A percentile compares a stretch with the other conserved stretches of the same genome.
These are phyloP conservation scores for Myiopsitta monachus DNA, from an alignment of 2,113 vertebrate genomes.

Conservation along the genomic window DNA sequence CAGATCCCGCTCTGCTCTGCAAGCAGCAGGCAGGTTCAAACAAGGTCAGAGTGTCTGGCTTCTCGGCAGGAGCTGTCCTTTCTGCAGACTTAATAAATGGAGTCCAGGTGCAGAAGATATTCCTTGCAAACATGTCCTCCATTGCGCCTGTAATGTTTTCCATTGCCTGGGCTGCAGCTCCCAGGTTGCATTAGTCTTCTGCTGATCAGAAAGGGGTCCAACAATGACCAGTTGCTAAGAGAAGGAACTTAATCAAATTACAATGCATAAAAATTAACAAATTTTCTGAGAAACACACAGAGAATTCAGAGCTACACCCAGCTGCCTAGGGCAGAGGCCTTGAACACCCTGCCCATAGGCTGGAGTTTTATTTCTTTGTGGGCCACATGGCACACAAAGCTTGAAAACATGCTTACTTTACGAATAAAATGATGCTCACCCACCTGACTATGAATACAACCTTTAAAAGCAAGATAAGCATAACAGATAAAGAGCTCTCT, in stretches of 20 bases:
- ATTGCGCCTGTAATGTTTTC: neutral
- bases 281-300: neutral
- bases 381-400: neutral
- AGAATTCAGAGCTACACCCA: neutral
- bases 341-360: neutral
- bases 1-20: neutral
- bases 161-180: neutral
- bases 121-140: slow-evolving; percentile 10
- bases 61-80: slow-evolving; percentile 60
- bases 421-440: neutral
- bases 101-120: slow-evolving; percentile 46
- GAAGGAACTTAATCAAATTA: slow-evolving; percentile 10
- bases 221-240: neutral
- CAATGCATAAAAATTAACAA: slow-evolving; percentile 4
- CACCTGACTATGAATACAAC: slow-evolving; percentile 15
- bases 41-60: slow-evolving; percentile 52
- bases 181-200: neutral
- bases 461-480: slow-evolving; percentile 39
- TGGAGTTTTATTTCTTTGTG: slow-evolving; percentile 13
- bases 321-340: slow-evolving; percentile 43
- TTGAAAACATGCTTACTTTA: slow-evolving; percentile 22
- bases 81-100: slow-evolving; percentile 57
- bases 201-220: slow-evolving; percentile 1
- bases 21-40: slow-evolving; percentile 63
- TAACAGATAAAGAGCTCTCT: neutral